Evolutionary conservation across 2,797 vertebrate genomes (phyloP).

Genomic region (Moxostoma hubbsi): DNA sequence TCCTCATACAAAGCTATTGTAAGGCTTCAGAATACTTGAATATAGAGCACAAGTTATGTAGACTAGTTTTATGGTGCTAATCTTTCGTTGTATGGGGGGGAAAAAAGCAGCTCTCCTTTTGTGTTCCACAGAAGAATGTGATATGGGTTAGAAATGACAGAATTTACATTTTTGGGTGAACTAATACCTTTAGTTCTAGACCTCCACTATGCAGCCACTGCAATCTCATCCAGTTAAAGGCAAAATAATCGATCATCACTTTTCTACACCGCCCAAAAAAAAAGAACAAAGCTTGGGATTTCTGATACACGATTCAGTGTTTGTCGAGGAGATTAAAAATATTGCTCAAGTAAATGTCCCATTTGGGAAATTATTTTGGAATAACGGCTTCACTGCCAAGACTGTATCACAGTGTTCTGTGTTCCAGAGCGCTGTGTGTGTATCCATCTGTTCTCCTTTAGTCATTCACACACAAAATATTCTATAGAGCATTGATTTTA

Average conservation of each 20-base stretch:
- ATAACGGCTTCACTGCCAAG: conserved; percentile 12
- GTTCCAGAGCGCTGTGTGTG: conserved; percentile 19
- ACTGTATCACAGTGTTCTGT: conserved; percentile 3
- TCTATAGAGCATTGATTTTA: background rate
- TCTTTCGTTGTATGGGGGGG: too few species aligned
- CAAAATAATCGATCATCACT: background rate
- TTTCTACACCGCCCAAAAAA: background rate
- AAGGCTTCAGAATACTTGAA: too few species aligned
- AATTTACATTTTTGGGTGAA: too few species aligned
- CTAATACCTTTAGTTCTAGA: too few species aligned
- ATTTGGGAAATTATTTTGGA: conserved; percentile 44
- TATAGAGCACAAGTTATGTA: too few species aligned
- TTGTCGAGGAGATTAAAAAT: conserved; percentile 2
- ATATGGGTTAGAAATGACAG: too few species aligned
- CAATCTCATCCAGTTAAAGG: background rate
- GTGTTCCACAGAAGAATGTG: too few species aligned
- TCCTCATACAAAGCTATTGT: too few species aligned
- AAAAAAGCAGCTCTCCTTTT: too few species aligned
- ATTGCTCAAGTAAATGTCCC: conserved; percentile 7
- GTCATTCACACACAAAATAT: conserved; percentile 31
- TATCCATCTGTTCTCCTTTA: conserved; percentile 51
- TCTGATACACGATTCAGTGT: conserved; percentile 9
- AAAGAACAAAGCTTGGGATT: background rate
- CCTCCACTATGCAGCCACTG: background rate
- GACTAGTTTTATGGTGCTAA: too few species aligned